These are phyloP conservation scores for Cydia strobilella DNA, from an alignment of 1,140 invertebrate species.

Conservation along the genomic window DNA sequence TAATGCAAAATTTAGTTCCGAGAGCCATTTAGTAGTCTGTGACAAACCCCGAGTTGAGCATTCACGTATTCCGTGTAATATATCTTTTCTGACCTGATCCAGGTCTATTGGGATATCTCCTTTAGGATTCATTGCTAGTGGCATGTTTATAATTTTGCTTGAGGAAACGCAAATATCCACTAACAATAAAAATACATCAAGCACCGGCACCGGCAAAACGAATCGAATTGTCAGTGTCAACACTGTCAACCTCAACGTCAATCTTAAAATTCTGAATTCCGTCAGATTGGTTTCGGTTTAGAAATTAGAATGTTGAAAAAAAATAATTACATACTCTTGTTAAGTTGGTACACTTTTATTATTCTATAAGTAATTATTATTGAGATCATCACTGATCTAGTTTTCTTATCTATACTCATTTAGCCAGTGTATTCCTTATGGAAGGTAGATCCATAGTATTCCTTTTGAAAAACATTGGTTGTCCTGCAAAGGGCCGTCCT, in stretches of 20 bases:
- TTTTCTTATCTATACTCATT: background rate
- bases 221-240: slow-evolving; percentile 1
- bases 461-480: too few relatives aligned
- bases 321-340: background rate
- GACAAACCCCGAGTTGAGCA: slow-evolving; percentile 86
- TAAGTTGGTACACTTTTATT: background rate
- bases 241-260: background rate
- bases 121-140: slow-evolving; percentile 57
- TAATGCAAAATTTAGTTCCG: slow-evolving; percentile 90
- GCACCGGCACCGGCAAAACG: too few relatives aligned
- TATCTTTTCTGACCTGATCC: slow-evolving; percentile 84
- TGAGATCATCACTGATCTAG: too few relatives aligned
- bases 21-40: slow-evolving; percentile 90
- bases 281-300: background rate
- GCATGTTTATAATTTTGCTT: slow-evolving; percentile 29
- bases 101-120: slow-evolving; percentile 80
- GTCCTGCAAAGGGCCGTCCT: too few relatives aligned
- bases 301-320: background rate
- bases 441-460: too few relatives aligned
- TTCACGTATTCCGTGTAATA: slow-evolving; percentile 84
- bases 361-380: too few relatives aligned
- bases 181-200: background rate
- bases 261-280: too few relatives aligned
- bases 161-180: background rate
- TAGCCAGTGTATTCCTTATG: background rate